Evolutionary conservation across 2,888 invertebrate species (phyloP), one percentile per base, ranked within the genome.

Genomic region (Ectemnius lituratus): DNA sequence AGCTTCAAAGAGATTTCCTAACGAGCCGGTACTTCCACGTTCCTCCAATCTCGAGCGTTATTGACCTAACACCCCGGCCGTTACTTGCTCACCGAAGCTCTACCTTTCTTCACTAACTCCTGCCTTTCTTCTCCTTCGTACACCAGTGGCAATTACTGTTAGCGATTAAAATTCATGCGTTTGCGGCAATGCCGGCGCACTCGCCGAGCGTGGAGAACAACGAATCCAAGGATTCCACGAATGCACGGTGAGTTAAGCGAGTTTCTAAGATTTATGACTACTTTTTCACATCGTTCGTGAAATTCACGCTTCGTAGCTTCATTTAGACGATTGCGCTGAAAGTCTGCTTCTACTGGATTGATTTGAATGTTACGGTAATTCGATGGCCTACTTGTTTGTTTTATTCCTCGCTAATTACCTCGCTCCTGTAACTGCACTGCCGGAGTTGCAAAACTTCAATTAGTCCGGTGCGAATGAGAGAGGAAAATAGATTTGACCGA

Each of bases 151-250:
- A 70, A 64, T 74, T 60, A 64, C 56, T 46, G 59, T 23, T 16
- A 60, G 59, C 46, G 59, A 70, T 67, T 64, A 57, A 65, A 67
- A 45, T 67, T 56, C 49, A 64, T 59, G 62, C 27, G 37, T 59
- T 27, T 37, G 37, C 37, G 8, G 37, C 37, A 37, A 37, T 37
- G 8, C 37, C 37, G 37, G 20, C 18, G 47, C 23, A 20, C 3
- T 61, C 46, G 52, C 23, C 62, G 23, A 47, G 57, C 58, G n/a
- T n/a, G 46, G 58, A 64, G 57, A 61, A 70, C 63, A 77, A 46
- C n/a, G 16, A 5, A 70, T 37, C 52, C 66, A 23, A 37, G 56
- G 66, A 74, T 70, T 63, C 49, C 59, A 64, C 71, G 56, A 65
- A 60, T 27, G 81, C 59, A 63, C 58, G 18, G 16, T 23, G 8